Evolutionary conservation across 2,888 invertebrate species (phyloP).

Genomic region (Prenolepis imparis): DNA sequence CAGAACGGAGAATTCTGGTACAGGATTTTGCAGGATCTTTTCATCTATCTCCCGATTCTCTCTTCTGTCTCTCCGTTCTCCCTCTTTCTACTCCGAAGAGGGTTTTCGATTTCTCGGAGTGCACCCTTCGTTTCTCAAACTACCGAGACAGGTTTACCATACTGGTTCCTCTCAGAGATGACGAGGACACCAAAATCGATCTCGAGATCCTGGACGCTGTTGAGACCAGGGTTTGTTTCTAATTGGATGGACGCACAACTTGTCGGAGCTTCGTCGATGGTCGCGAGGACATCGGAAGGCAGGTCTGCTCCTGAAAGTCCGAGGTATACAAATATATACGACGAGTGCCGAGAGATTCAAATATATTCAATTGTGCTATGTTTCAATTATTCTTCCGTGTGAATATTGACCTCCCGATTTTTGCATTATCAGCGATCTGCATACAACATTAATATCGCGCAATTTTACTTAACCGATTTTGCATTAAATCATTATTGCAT

Average conservation of each 20-base stretch:
- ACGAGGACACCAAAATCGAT: conserved; percentile 59
- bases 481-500: neutral
- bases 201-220: conserved; percentile 46
- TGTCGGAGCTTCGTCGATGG: conserved; percentile 32
- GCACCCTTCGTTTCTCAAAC: conserved; percentile 67
- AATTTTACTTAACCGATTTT: conserved; percentile 1
- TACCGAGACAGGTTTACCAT: conserved; percentile 69
- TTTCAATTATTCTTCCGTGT: conserved; percentile 6
- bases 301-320: neutral
- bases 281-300: conserved; percentile 28
- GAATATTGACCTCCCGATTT: neutral
- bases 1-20: conserved; percentile 59
- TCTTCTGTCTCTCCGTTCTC: conserved; percentile 53
- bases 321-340: conserved; percentile 7
- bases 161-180: conserved; percentile 54
- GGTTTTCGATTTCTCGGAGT: conserved; percentile 58
- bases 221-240: conserved; percentile 62
- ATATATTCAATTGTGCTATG: conserved; percentile 18
- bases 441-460: neutral
- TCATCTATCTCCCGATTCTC: conserved; percentile 47
- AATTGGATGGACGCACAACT: conserved; percentile 66
- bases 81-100: conserved; percentile 35
- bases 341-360: conserved; percentile 1
- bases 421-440: conserved; percentile 5
- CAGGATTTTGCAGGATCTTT: conserved; percentile 73